phyloP scores from a whole-genome alignment of 2,113 vertebrate species.

The Thryonomys swinderianus region DNA sequence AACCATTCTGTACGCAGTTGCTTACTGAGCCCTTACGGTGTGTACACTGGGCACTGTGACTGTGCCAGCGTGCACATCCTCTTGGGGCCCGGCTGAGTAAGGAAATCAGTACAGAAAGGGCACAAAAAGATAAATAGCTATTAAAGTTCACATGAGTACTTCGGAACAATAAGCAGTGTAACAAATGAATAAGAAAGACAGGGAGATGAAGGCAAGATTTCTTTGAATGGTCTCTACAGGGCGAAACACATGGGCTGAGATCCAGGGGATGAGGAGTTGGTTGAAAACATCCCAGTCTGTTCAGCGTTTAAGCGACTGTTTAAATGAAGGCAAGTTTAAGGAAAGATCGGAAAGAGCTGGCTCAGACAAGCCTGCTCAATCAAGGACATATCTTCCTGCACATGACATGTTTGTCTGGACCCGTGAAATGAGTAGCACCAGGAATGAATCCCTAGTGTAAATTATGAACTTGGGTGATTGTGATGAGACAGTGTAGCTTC shows the following conservation, averaged over 20 bases:
- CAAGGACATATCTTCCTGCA: background rate
- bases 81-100: background rate
- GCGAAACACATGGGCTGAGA: background rate
- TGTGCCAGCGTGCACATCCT: background rate
- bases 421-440: no score
- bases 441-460: background rate
- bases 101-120: background rate
- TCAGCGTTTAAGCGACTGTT: background rate
- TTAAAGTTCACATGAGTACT: background rate
- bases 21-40: background rate
- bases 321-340: background rate
- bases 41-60: background rate
- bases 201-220: background rate
- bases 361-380: background rate
- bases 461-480: background rate
- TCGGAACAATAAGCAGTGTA: background rate
- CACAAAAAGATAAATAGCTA: background rate
- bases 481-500: background rate
- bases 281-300: background rate
- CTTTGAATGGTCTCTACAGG: background rate
- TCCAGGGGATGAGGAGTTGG: background rate
- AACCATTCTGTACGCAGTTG: background rate
- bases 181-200: accelerated
- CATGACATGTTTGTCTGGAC: background rate
- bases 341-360: background rate